Evolutionary conservation across 2,113 vertebrate genomes (phyloP), one percentile per base, ranked within the genome.

Genomic region (Gopherus evgoodei): DNA sequence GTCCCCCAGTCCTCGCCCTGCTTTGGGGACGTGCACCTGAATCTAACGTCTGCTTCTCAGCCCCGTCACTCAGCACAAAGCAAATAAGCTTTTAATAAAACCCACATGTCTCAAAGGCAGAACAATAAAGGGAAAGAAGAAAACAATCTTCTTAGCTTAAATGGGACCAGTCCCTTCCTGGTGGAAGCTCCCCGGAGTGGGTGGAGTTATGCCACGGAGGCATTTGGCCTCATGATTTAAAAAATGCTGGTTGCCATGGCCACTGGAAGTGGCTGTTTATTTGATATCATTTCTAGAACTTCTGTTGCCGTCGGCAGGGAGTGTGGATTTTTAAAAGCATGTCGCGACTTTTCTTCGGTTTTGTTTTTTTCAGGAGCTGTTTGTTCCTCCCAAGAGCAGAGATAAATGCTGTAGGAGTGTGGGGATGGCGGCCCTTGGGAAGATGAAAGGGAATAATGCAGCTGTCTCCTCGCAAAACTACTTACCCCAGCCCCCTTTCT

Each of bases 191-290:
- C 38, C 21, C 0, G 1, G 5, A 0, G 6, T 2, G 0, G 83
- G 79, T 0, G 0, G 56, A 75, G 65, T 65, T 42, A 11, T 62
- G 14, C 59, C 42, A n/a, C 12, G 6, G 65, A 54, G 22, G 38
- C 38, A 4, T 17, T 81, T 44, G 52, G 42, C 44, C 78, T 35
- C 14, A 82, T 88, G 35, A 89, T 88, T 84, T 84, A 54, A 84
- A 92, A 90, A 93, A 87, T 80, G 38, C 0, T 2, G 2, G 97
- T 98, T 97, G 94, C 97, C 96, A 97, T 98, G 97, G 6, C 92
- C 87, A 97, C 96, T 0, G 0, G 0, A 47, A 86, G 87, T 83
- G 0, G 85, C 82, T 87, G 53, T 88, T 54, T 81, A 47, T 83
- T 25, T 62, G 7, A 59, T 56, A 42, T 75, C 54, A n/a, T 86